Evolutionary conservation across 2,888 invertebrate genomes (phyloP), one percentile per base, ranked within the genome.

Genomic region (Steinernema hermaphroditum): DNA sequence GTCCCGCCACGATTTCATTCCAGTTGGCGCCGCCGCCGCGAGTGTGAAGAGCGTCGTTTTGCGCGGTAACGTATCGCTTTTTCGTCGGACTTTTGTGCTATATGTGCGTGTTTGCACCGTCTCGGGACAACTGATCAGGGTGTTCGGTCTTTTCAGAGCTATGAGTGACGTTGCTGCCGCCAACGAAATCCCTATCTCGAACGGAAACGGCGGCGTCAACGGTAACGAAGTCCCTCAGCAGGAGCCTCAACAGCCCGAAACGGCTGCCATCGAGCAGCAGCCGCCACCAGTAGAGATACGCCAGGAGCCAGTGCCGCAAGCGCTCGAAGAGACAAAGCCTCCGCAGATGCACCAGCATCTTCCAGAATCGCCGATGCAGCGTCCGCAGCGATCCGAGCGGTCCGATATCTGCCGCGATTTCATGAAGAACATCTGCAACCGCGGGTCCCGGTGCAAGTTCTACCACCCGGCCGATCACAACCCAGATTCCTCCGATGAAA

Each of bases 371-470:
- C 54, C 14, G 19, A 27, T 54, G 54, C 22, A 22, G n/a, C 54
- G 27, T 8, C 54, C 24, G 9, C 22, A 22, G 27, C 54, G 6
- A 6, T 6, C 19, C 37, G 2, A 69, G 29, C 41, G 32, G 8
- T 16, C 4, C 29, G 80, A 91, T 89, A 86, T 90, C 68, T 90
- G 90, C 83, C 88, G 90, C 37, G 90, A 91, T 84, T 90, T 88
- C 85, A 86, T 90, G 81, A 88, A 90, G 76, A 90, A 90, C 86
- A 90, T 90, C 54, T 90, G 90, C 86, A 88, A 89, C 76, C 88
- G 90, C 62, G 92, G 91, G 74, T 90, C 90, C 80, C 87, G 89
- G 19, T 90, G 90, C 86, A 89, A 89, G 82, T 90, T 88, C 83
- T 88, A 88, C 72, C 90, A 90, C 81, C 90, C 90, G 1, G 74